phyloP scores from a whole-genome alignment of 1,140 invertebrate genomes.

The Propsilocerus akamusi region DNA sequence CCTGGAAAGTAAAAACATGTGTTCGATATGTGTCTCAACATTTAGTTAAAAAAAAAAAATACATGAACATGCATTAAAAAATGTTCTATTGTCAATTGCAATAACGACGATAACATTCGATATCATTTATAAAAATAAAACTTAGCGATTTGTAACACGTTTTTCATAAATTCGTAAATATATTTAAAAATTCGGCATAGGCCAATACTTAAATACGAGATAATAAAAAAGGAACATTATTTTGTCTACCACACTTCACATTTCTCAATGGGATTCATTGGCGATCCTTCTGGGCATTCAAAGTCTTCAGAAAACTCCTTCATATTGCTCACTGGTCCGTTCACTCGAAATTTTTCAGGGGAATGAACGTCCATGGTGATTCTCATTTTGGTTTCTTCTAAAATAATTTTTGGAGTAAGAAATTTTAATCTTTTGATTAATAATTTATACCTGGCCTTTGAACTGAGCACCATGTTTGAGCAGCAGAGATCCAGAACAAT shows the following conservation, averaged over 20 bases:
- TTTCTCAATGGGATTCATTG: conserved; percentile 78
- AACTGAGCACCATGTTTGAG: conserved; percentile 13
- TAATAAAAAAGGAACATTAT: no score
- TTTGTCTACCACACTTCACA: conserved; percentile 70
- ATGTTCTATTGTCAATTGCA: no score
- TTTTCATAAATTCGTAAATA: no score
- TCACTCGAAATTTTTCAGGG: conserved; percentile 60
- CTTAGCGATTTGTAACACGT: no score
- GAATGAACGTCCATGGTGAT: conserved; percentile 52
- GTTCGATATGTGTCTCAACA: no score
- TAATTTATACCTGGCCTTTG: background rate
- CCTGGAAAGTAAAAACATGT: no score
- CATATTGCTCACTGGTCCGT: conserved; percentile 79
- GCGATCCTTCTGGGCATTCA: conserved; percentile 57
- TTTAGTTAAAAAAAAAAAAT: no score
- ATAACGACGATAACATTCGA: no score
- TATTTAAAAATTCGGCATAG: no score
- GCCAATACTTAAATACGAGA: no score
- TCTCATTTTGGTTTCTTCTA: conserved; percentile 42
- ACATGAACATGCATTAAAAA: no score
- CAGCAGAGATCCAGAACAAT: conserved; percentile 38
- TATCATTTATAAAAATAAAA: no score
- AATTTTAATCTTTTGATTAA: background rate
- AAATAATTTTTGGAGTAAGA: conserved; percentile 24
- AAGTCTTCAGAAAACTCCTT: conserved; percentile 74